phyloP scores from a whole-genome alignment of 2,888 invertebrate genomes.

The Polydrusus pterygomalis region DNA sequence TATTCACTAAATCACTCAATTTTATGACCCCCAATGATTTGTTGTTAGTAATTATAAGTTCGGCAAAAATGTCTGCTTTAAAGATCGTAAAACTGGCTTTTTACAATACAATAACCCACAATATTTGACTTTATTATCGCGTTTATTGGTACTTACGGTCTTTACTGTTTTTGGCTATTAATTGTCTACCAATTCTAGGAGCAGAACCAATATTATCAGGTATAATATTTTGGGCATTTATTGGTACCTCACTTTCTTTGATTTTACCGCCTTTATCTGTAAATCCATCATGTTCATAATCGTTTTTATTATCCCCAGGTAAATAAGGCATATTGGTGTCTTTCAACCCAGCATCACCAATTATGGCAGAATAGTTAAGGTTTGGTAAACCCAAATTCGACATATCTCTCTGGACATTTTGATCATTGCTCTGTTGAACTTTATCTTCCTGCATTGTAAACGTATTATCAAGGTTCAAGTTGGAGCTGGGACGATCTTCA shows the following conservation, averaged over 20 bases:
- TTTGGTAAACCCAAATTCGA: slow-evolving; percentile 21
- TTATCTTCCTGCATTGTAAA: background rate
- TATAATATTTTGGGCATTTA: slow-evolving; percentile 37
- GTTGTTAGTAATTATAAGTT: background rate
- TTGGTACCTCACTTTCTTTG: slow-evolving; percentile 39
- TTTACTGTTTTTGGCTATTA: slow-evolving; percentile 20
- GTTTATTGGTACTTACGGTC: slow-evolving; percentile 30
- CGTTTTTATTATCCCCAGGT: slow-evolving; percentile 56
- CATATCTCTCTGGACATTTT: background rate
- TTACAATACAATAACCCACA: slow-evolving; percentile 16
- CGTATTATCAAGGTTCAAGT: slow-evolving; percentile 2
- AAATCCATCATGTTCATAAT: slow-evolving; percentile 57
- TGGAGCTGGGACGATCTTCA: background rate
- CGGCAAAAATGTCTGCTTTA: background rate
- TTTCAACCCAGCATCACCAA: slow-evolving; percentile 18
- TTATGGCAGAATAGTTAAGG: slow-evolving; percentile 29
- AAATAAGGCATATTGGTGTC: slow-evolving; percentile 31
- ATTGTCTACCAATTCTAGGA: slow-evolving; percentile 34
- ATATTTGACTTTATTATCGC: slow-evolving; percentile 28
- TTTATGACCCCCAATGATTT: slow-evolving; percentile 3
- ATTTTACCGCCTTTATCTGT: slow-evolving; percentile 44
- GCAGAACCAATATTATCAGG: slow-evolving; percentile 36
- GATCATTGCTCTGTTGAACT: background rate
- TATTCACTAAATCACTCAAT: background rate
- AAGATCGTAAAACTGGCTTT: slow-evolving; percentile 4